Evolutionary conservation across 2,797 vertebrate species (phyloP), one percentile per base, ranked within the genome.

Genomic region (Chelon labrosus): DNA sequence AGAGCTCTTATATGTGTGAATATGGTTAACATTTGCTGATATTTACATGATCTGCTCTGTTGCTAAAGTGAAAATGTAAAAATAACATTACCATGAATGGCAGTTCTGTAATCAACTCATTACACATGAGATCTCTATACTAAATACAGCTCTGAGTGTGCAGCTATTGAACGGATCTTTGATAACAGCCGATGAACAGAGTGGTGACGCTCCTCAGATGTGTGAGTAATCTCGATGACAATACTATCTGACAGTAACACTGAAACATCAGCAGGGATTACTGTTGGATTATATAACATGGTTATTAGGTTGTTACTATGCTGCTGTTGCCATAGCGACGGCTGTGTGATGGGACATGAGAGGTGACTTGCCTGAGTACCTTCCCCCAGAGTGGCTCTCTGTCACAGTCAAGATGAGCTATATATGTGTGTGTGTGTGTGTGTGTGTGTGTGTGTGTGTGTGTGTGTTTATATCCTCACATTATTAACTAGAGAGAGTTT

Each of bases 261-360:
- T 42, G 63, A 58, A 73, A 67, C 38, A 75, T 84, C 65, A 79
- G 38, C 13, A 53, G 49, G 60, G 70, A 82, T 85, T 82, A 86
- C 19, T 52, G 16, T 25, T 27, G 54, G 47, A 79, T 80, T 84
- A 80, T 64, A 60, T 64, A 72, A 73, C 70, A 58, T 39, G 59
- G 38, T 65, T 60, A 65, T 70, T 60, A 59, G 52, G 42, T 35
- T 67, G 52, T 54, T 54, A 73, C 31, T 58, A 55, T 20, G 58
- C 35, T 17, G 52, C 7, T 50, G 65, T 73, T 85, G 73, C 59
- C 72, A 67, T 65, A 69, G 66, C 20, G 62, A 49, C 74, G 52
- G 2, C 16, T 67, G 38, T 61, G 41, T 53, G 35, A 74, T 14
- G 2, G 39, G 61, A 72, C 50, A 39, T 71, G 52, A 47, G 58